These are phyloP conservation scores for Diadophis punctatus DNA, from an alignment of 2,113 vertebrate species.

Conservation along the genomic window DNA sequence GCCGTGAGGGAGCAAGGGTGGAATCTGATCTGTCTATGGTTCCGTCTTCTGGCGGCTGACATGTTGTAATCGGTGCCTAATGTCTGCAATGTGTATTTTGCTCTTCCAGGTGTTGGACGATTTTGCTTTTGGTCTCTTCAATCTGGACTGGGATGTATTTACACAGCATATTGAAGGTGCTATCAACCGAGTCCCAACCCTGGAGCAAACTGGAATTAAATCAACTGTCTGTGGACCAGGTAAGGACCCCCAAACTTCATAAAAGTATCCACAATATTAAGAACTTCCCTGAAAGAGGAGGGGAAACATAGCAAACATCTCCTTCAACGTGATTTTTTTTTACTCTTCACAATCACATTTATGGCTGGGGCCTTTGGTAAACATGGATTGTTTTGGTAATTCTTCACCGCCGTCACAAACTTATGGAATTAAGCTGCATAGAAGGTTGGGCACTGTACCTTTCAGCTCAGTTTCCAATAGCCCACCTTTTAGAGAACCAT, in stretches of 20 bases:
- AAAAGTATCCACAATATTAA: background rate
- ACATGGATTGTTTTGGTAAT: background rate
- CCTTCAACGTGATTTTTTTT: background rate
- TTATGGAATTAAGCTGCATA: background rate
- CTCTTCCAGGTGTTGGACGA: slow-evolving; percentile 81
- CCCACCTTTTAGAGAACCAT: background rate
- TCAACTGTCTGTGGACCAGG: slow-evolving; percentile 96
- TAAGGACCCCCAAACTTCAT: slow-evolving; percentile 34
- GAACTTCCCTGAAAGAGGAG: background rate
- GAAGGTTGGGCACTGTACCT: background rate
- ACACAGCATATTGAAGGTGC: slow-evolving; percentile 89
- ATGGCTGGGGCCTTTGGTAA: background rate
- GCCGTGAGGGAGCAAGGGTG: background rate
- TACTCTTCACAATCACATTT: background rate
- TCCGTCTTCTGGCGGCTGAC: background rate
- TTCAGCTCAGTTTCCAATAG: background rate
- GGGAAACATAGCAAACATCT: background rate
- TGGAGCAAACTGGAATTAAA: slow-evolving; percentile 91
- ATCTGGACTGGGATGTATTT: slow-evolving; percentile 96
- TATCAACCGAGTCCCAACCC: slow-evolving; percentile 82
- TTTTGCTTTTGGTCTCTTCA: slow-evolving; percentile 94
- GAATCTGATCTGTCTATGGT: background rate
- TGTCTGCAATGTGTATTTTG: background rate
- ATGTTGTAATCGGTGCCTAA: background rate
- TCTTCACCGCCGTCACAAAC: background rate